Evolutionary conservation across 2,888 invertebrate genomes (phyloP).

Genomic region (Apotomis turbidana): DNA sequence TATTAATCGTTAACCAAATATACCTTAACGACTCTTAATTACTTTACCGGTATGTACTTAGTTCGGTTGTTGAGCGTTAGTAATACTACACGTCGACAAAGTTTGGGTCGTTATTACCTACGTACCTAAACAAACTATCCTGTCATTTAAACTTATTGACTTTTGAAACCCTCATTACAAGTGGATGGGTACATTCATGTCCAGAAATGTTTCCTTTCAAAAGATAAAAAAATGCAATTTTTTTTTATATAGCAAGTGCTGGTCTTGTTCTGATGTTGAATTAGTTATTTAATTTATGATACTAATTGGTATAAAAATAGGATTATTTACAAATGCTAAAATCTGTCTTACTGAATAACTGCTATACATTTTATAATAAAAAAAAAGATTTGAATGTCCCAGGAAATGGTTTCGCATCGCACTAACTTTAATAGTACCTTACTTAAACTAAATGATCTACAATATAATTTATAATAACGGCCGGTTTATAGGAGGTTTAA

Average conservation of each 20-base stretch:
- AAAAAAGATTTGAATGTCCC: no score
- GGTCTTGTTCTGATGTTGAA: no score
- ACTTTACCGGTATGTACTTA: constrained; percentile 9
- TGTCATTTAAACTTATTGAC: constrained; percentile 23
- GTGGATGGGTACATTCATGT: neutral
- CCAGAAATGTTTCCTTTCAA: neutral
- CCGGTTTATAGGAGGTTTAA: neutral
- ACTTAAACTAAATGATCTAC: neutral
- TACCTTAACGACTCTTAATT: constrained; percentile 27
- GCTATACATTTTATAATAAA: no score
- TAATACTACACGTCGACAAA: constrained; percentile 30
- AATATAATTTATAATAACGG: constrained; percentile 5
- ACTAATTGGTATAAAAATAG: no score
- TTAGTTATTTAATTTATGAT: no score
- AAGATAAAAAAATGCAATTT: no score
- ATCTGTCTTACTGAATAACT: no score
- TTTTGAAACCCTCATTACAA: constrained; percentile 15
- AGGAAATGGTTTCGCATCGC: neutral
- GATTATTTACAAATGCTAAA: no score
- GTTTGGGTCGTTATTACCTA: constrained; percentile 22
- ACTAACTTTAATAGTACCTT: neutral
- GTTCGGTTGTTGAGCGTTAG: constrained; percentile 16
- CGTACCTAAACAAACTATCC: constrained; percentile 28
- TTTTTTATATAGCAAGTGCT: no score
- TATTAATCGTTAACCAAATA: constrained; percentile 24